phyloP scores from a whole-genome alignment of 2,888 invertebrate species.

The Watsonalla cultraria region DNA sequence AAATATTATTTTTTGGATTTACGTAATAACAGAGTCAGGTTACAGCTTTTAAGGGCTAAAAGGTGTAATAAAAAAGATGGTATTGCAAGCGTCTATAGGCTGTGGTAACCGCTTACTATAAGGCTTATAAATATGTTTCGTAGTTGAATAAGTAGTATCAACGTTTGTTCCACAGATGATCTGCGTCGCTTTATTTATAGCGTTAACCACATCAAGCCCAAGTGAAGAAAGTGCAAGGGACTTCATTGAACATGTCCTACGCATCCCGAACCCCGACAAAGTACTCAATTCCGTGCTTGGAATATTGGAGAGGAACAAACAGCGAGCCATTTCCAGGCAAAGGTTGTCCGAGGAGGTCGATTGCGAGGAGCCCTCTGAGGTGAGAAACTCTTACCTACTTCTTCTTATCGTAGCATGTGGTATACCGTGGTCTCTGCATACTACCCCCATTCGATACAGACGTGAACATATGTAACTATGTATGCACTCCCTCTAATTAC shows the following conservation, averaged over 20 bases:
- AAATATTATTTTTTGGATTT: too few relatives aligned
- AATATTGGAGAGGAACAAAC: conserved; percentile 45
- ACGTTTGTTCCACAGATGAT: conserved; percentile 30
- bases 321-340: conserved; percentile 29
- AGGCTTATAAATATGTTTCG: neutral
- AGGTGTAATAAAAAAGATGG: too few relatives aligned
- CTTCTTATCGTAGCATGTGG: too few relatives aligned
- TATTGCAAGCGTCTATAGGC: too few relatives aligned
- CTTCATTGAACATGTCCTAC: conserved; percentile 52
- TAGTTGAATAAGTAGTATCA: neutral
- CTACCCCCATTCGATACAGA: too few relatives aligned
- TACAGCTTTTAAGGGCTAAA: too few relatives aligned
- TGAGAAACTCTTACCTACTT: conserved; percentile 9
- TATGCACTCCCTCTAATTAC: too few relatives aligned
- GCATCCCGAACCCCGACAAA: conserved; percentile 57
- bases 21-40: too few relatives aligned
- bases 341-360: conserved; percentile 31
- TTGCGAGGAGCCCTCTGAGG: conserved; percentile 48
- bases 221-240: conserved; percentile 49
- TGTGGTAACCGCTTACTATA: neutral
- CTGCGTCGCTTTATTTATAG: conserved; percentile 39
- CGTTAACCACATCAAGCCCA: conserved; percentile 29
- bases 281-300: conserved; percentile 59
- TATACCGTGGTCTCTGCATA: too few relatives aligned
- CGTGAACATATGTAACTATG: too few relatives aligned